These are phyloP conservation scores for Stichodactyla helianthus DNA, from an alignment of 64 coral and sea anemone genomes.

Conservation along the genomic window DNA sequence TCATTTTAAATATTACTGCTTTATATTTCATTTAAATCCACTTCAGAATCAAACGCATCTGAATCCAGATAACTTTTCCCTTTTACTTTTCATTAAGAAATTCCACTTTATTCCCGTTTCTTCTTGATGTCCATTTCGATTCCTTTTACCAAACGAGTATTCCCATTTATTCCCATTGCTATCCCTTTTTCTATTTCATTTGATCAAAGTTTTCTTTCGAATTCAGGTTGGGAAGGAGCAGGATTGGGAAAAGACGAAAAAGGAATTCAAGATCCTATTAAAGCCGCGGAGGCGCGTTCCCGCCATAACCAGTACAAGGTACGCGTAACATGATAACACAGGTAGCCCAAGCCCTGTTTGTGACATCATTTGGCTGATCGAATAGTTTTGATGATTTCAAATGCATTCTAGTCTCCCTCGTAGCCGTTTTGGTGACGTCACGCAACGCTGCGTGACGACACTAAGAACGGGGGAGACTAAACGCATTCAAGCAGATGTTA, in stretches of 20 bases:
- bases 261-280: slow-evolving; percentile 90
- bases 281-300: slow-evolving; percentile 74
- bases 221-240: slow-evolving; percentile 87
- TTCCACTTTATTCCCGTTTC: neutral
- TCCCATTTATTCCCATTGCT: neutral
- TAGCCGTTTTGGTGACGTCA: neutral
- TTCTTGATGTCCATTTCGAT: neutral
- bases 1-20: neutral
- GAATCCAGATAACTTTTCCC: neutral
- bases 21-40: too few relatives aligned
- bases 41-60: neutral
- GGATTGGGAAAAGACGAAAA: slow-evolving; percentile 84
- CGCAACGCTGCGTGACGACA: neutral
- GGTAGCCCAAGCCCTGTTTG: too few relatives aligned
- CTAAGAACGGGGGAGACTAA: neutral
- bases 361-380: too few relatives aligned
- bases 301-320: slow-evolving; percentile 94
- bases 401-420: too few relatives aligned
- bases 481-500: neutral
- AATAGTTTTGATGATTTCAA: too few relatives aligned
- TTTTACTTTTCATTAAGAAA: neutral
- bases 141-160: neutral
- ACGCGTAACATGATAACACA: neutral
- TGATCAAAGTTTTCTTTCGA: neutral
- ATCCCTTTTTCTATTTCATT: neutral